Conservation (phyloP, 2,888 invertebrate genomes). For the Deilephila elpenor region DNA sequence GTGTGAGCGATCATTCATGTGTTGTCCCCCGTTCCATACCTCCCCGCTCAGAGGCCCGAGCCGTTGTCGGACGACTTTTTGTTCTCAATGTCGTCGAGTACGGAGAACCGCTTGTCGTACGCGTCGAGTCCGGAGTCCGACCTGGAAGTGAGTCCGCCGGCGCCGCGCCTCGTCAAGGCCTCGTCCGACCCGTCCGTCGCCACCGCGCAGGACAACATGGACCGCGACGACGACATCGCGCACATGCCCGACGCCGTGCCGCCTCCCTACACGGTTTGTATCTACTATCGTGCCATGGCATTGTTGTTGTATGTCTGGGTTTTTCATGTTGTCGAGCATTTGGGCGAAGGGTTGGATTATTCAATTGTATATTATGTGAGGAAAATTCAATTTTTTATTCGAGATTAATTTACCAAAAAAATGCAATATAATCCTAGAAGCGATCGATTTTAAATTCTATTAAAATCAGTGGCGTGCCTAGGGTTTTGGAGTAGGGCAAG, state of each 20-base stretch:
- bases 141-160: conserved; percentile 90
- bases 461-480: too few species aligned
- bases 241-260: conserved; percentile 88
- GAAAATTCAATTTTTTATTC: too few species aligned
- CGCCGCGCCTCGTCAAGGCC: conserved; percentile 90
- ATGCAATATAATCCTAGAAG: too few species aligned
- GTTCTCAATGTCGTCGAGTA: conserved; percentile 96
- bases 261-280: conserved; percentile 93
- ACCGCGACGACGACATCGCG: conserved; percentile 84
- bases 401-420: too few species aligned
- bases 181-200: conserved; percentile 98
- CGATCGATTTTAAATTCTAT: too few species aligned
- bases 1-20: conserved; percentile 81
- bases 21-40: conserved; percentile 84
- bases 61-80: conserved; percentile 99
- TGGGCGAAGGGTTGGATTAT: too few species aligned
- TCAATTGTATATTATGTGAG: too few species aligned
- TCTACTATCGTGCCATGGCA: conserved; percentile 2
- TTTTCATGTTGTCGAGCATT: background rate
- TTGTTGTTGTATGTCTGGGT: conserved; percentile 7
- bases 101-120: conserved; percentile 93
- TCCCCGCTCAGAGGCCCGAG: conserved; percentile 93
- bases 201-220: conserved; percentile 94
- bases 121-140: conserved; percentile 98
- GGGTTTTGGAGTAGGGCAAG: too few species aligned